These are phyloP conservation scores for Ailuropoda melanoleuca DNA, from an alignment of 2,113 vertebrate species.

Conservation along the genomic window DNA sequence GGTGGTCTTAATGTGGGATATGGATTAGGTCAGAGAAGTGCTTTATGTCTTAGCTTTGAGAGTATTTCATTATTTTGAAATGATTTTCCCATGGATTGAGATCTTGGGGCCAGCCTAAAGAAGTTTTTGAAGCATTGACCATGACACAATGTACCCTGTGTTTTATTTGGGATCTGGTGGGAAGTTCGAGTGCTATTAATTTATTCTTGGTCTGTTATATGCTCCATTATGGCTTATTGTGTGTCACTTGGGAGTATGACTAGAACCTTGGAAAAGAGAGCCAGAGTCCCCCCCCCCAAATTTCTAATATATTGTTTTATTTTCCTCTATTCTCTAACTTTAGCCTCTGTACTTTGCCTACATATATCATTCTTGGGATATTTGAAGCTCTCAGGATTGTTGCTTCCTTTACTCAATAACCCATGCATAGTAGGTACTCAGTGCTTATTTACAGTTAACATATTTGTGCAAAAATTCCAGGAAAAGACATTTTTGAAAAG, in stretches of 20 bases:
- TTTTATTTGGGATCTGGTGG: conserved; percentile 41
- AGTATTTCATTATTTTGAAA: conserved; percentile 27
- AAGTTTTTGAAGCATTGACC: conserved; percentile 38
- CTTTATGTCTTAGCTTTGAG: conserved; percentile 16
- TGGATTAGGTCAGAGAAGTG: conserved; percentile 4
- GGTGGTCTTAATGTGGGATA: not conserved
- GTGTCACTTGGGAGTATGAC: not conserved
- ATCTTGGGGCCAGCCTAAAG: not conserved
- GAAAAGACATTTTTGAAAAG: conserved; percentile 26
- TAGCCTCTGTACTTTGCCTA: not conserved
- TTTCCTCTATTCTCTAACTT: not conserved
- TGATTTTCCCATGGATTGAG: conserved; percentile 4
- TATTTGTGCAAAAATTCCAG: not conserved
- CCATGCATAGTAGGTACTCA: not conserved
- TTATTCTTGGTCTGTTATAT: conserved; percentile 20
- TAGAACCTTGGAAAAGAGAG: not conserved
- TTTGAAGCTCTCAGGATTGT: not conserved
- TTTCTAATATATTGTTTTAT: not conserved
- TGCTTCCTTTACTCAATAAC: not conserved
- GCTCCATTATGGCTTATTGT: not conserved
- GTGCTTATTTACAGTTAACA: conserved; percentile 13
- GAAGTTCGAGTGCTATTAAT: conserved; percentile 6
- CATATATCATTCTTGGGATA: not conserved
- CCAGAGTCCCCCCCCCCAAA: not conserved
- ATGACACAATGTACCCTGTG: not conserved